Evolutionary conservation across 2,888 invertebrate genomes (phyloP), one percentile per base, ranked within the genome.

Genomic region (Dascillus cervinus): DNA sequence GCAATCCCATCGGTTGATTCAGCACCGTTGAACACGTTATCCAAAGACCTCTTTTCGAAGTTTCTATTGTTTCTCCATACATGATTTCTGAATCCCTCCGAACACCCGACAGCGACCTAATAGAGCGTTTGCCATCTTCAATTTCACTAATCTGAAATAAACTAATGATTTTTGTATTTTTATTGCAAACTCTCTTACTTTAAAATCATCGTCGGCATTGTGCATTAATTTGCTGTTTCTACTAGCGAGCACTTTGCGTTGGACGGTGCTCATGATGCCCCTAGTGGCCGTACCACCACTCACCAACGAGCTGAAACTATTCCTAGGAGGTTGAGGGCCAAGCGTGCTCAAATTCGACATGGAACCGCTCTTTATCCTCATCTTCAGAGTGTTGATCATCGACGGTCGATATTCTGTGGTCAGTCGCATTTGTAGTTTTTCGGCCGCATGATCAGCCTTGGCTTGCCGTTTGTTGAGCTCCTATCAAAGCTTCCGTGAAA

Each of bases 61-160:
- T 69, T 33, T 82, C 82, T 53, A 86, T 79, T 1, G 83, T 84
- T 8, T 86, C 86, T 28, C 91, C 84, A 64, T 89, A 92, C 65
- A 94, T 76, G 3, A 95, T 83, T 56, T 95, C 91, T 0, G 88
- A 86, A 63, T 89, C 91, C 21, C 87, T 72, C 21, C 84, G 71
- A 3, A 87, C 62, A 0, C 90, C 91, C 17, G 79, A 78, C 37
- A 92, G 61, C 4, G 88, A 89, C 22, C 86, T 75, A 20, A 91
- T 73, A 0, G 89, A 87, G 1, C 85, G 73, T 43, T 81, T 83
- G 1, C 91, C 90, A 36, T 83, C 73, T 56, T 88, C 88, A 12
- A 80, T 68, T 62, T 85, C 82, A 3, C 80, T 79, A 8, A 85
- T 73, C 73, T 82, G n/a, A 20, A 60, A 62, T 8, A 34, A 20